Evolutionary conservation across 2,888 invertebrate genomes (phyloP), one percentile per base, ranked within the genome.

Genomic region (Napeogenes sylphis): DNA sequence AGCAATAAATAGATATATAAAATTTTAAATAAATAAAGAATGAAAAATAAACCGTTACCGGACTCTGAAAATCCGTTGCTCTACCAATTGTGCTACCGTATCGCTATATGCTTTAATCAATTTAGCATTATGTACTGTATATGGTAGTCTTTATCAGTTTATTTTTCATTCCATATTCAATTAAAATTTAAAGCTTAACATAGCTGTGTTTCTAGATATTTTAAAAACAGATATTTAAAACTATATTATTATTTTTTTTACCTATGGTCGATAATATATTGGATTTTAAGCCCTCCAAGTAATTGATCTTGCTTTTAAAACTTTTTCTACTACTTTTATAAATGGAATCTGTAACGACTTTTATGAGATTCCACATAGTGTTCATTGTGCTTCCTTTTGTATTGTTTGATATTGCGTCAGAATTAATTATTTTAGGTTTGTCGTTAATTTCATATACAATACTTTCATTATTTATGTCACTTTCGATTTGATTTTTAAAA

Each of bases 221-320:
- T 21, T 21, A 0, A 21, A n/a, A 21, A 21, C 21, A 21, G 21
- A 21, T 21, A 21, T 21, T 21, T 21, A 21, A 21, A 21, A 21
- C 21, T 21, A 21, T 21, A 21, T 21, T 21, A 1, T 21, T 21
- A 21, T 21, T 21, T 21, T 21, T 21, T 91, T 90, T 85, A 95
- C 95, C 93, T 71, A 96, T 94, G 74, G 93, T 92, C 33, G 81
- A 79, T 68, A 95, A 82, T 32, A 96, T 83, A 62, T 90, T 86
- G 68, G 93, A 91, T 67, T 92, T 91, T 61, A 94, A 86, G 21
- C 87, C 80, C 68, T 91, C 89, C 61, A 94, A 84, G 74, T 93
- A 92, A 55, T 82, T 78, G 12, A 93, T 81, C 81, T 94, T 94
- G 58, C 91, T 92, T 55, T 81, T 83, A 30, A 91, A 83, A 4